phyloP scores from a whole-genome alignment of 2,113 vertebrate genomes.

The Anguilla rostrata region DNA sequence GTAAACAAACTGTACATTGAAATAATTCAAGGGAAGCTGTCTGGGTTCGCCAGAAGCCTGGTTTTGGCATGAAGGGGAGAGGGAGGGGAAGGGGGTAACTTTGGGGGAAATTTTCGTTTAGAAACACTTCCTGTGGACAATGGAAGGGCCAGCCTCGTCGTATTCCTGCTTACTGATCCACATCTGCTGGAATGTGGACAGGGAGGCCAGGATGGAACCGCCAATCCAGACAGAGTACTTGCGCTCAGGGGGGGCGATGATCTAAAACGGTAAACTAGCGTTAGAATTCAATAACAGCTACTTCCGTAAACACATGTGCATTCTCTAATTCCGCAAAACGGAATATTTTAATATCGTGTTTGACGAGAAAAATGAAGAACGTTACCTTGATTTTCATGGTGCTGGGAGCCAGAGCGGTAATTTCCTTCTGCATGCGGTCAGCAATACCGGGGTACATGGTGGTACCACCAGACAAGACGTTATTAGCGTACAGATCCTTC shows the following conservation, averaged over 20 bases:
- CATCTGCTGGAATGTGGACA: slow-evolving; percentile 93
- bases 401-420: slow-evolving; percentile 88
- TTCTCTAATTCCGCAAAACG: background rate
- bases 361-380: background rate
- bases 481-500: slow-evolving; percentile 94
- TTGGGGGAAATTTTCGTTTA: slow-evolving; percentile 56
- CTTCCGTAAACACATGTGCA: background rate
- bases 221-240: slow-evolving; percentile 84
- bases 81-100: slow-evolving; percentile 47
- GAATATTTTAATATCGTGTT: background rate
- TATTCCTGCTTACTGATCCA: slow-evolving; percentile 96
- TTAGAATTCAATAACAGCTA: background rate
- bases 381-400: slow-evolving; percentile 95
- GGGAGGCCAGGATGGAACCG: slow-evolving; percentile 78
- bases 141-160: slow-evolving; percentile 89
- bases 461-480: slow-evolving; percentile 86
- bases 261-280: slow-evolving; percentile 60
- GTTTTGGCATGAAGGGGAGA: slow-evolving; percentile 58
- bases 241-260: slow-evolving; percentile 85
- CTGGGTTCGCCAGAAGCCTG: slow-evolving; percentile 67
- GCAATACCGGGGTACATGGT: slow-evolving; percentile 95
- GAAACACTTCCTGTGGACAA: slow-evolving; percentile 94
- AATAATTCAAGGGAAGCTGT: slow-evolving; percentile 63
- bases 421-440: slow-evolving; percentile 93
- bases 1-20: slow-evolving; percentile 89